Base-by-base conservation (phyloP, 2,113 vertebrate genomes). In the Gopherus flavomarginatus region DNA sequence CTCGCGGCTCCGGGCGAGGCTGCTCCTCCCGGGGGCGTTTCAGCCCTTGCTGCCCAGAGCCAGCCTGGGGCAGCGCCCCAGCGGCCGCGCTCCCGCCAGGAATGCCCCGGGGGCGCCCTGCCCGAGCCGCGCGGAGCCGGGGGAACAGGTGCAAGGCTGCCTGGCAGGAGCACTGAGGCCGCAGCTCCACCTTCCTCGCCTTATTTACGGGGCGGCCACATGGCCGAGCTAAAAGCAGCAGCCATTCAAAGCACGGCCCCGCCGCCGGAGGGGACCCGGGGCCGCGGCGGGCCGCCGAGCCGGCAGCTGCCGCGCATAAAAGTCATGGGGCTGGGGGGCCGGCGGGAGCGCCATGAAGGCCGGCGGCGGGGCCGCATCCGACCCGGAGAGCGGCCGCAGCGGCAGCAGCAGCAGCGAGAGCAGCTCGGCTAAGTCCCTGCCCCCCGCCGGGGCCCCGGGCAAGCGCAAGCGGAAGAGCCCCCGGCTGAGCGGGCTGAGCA, bases 181-280 rank as follows among this genome's bases (percentile, higher is more conserved):
- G 88, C 84, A 81, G 91, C 96, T 97, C 98, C 98, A 99, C 98
- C 98, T 98, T 98, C 98, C 97, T 93, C 84, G 86, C 97, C 97
- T 92, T 92, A 92, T 92, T 98, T 97, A 87, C 98, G 97, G 91
- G 82, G 98, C 86, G 87, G 93, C 95, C 96, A 94, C 96, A 96
- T 92, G 94, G 92, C 97, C 95, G 97, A 97, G 98, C 98, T 98
- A 98, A 97, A 98, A 98, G 98, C 98, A 97, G 97, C 98, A 97
- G 98, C 98, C 98, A 98, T 98, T 98, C 98, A 98, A 98, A 97
- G 97, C 96, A 94, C 98, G 97, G 96, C 96, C 92, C 79, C 84
- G 56, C 98, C 98, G 98, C 98, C 94, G 97, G 89, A 97, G 87
- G 97, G 97, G 97, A 96, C 80, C 90, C 89, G 97, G 97, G 96